phyloP scores from a whole-genome alignment of 2,888 invertebrate species.

The Adineta ricciae region DNA sequence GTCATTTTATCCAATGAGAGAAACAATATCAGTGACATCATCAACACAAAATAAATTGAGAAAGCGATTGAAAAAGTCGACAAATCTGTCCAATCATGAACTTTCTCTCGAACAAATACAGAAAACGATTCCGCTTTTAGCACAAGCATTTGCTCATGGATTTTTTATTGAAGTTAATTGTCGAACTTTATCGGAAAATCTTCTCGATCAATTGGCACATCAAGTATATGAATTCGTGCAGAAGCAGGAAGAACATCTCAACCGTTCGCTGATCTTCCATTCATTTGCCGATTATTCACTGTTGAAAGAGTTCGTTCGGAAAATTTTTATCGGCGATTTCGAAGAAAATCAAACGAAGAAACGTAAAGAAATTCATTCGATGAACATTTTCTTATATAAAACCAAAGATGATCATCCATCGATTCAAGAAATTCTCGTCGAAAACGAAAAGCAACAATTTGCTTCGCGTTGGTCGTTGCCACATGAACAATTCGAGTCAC shows the following conservation, averaged over 20 bases:
- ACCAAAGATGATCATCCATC: neutral
- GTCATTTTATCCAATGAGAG: neutral
- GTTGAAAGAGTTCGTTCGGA: neutral
- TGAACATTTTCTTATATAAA: slow-evolving; percentile 11
- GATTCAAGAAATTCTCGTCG: neutral
- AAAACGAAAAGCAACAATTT: neutral
- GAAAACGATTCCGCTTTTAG: neutral
- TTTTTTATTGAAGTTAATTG: slow-evolving; percentile 15
- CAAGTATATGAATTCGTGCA: neutral
- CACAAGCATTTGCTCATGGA: neutral
- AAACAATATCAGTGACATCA: neutral
- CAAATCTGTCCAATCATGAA: neutral
- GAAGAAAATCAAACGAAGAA: neutral
- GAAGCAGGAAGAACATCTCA: neutral
- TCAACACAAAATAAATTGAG: neutral
- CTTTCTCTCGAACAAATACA: neutral
- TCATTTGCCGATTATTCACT: neutral
- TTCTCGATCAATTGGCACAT: neutral
- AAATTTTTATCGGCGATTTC: neutral
- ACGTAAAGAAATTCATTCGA: neutral
- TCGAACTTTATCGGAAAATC: neutral
- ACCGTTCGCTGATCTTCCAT: neutral
- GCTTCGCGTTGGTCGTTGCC: slow-evolving; percentile 63
- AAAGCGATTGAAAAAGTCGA: neutral
- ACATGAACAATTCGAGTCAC: slow-evolving; percentile 63